Evolutionary conservation across 2,888 invertebrate genomes (phyloP), one percentile per base, ranked within the genome.

Genomic region (Drosophila fungiperda): DNA sequence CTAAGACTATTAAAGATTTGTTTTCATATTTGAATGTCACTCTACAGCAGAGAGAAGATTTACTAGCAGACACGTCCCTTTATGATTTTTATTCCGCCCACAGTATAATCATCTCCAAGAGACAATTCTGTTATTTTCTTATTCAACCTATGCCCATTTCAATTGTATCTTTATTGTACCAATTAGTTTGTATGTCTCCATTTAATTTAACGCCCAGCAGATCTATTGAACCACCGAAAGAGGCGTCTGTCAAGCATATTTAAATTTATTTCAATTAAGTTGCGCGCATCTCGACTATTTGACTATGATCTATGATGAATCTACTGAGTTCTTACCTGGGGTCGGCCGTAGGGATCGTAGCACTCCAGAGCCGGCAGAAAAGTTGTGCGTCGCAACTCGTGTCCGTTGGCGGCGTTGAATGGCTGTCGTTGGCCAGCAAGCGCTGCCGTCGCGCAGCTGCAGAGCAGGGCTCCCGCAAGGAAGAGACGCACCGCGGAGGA

Each of bases 281-380:
- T 82, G 87, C 59, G 68, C 32, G 75, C 62, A 67, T 61, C 29
- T 15, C 9, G 29, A 38, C 45, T 32, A 60, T 42, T 60, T 29
- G 38, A 15, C 23, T 26, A 76, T 57, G 64, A 72, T 76, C 68
- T 57, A 40, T 71, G n/a, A n/a, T n/a, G 8, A 0, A 17, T 17
- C 4, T 26, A 7, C 15, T 29, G 2, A 29, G 8, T 1, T 61
- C 90, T 93, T 92, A 95, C 94, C 94, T 94, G 94, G 15, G 95
- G 94, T 87, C 94, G 92, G 61, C 94, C 93, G 80, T 94, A 94
- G 65, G 93, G 93, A 90, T 94, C 94, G 84, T 95, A 94, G 88
- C 95, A 95, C 83, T 93, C 93, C 77, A 93, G 82, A 15, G 93
- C 92, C 48, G 92, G 92, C 91, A 92, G 90, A 68, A 91, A 93